Base-by-base conservation (phyloP, 2,797 vertebrate genomes). In the Labeo calbasu region DNA sequence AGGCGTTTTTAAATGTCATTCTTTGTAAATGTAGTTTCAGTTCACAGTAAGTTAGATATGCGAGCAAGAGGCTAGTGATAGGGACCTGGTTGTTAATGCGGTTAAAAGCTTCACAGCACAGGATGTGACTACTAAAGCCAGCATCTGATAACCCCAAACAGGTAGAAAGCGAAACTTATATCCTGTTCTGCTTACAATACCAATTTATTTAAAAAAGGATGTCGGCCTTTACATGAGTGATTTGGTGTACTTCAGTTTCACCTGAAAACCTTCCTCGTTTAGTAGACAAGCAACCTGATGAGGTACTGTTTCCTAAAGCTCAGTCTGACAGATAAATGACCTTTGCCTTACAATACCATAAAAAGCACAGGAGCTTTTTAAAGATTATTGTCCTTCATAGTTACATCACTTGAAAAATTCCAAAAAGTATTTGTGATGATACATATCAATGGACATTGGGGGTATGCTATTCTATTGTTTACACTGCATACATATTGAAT, bases 111-210 rank as follows among this genome's bases (percentile, higher is more conserved):
- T 76, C 19, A 40, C 14, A 55, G 50, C 63, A 77, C 82, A 83
- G 82, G 82, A 83, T 77, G 73, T 83, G 81, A 83, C n/a, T 68
- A 19, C 61, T 57, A 83, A 57, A 48, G 82, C 50, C 63, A 69
- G 12, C 15, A 68, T 23, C 63, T 77, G 72, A 77, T 76, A n/a
- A 55, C 15, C 61, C 40, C 1, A 55, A 25, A 57, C 46, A 68
- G 32, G 51, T 53, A 57, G 48, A 75, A 76, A 51, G 13, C 17
- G 9, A 65, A 82, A 28, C 19, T 10, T 5, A 75, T 46, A 2
- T 55, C 23, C 79, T 72, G 79, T 81, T 25, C 23, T 21, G 15
- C 15, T 50, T 17, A 36, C 13, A 80, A 12, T 12, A 28, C 15
- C 2, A 14, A 23, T 70, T 61, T 10, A 48, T 32, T 8, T 4